A percentile compares a stretch with the other conserved stretches of the same genome.
These are phyloP conservation scores for Carapus acus DNA, from an alignment of 2,797 vertebrate genomes.

Conservation along the genomic window DNA sequence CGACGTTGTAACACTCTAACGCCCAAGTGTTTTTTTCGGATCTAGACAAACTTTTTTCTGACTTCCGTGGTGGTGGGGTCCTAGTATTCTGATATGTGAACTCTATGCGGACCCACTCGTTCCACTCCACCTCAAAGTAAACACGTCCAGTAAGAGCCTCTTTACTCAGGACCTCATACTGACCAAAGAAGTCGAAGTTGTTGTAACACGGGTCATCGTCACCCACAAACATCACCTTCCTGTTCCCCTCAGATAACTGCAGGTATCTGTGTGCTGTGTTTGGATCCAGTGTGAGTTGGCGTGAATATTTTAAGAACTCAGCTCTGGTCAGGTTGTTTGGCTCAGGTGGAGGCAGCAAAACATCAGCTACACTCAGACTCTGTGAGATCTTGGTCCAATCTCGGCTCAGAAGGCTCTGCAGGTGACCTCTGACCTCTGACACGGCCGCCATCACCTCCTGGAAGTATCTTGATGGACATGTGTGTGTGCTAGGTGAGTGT, in stretches of 20 bases:
- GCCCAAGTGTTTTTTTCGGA: slow-evolving; percentile 12
- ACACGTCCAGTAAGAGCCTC: slow-evolving; percentile 11
- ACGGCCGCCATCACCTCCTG: not conserved
- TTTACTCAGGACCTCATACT: too few species aligned
- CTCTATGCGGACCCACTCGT: rapidly evolving
- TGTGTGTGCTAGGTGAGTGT: not conserved
- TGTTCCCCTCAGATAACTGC: not conserved
- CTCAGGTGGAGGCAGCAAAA: not conserved
- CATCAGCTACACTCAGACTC: not conserved
- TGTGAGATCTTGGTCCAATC: not conserved
- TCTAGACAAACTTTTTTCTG: not conserved
- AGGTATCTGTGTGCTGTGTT: not conserved
- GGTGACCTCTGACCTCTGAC: not conserved
- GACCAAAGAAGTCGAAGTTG: slow-evolving; percentile 5
- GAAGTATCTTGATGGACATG: not conserved
- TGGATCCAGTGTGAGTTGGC: slow-evolving; percentile 5
- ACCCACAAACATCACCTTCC: not conserved
- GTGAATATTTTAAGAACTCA: not conserved
- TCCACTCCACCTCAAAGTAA: slow-evolving; percentile 30
- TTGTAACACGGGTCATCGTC: rapidly evolving
- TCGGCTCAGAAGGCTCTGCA: slow-evolving; percentile 14
- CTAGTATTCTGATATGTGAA: slow-evolving; percentile 16
- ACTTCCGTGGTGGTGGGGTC: too few species aligned
- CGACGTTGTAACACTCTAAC: rapidly evolving
- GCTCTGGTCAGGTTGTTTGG: slow-evolving; percentile 14